Evolutionary conservation across 35 echinoderm and acorn worm species (phyloP).

Genomic region (Apostichopus parvimensis): DNA sequence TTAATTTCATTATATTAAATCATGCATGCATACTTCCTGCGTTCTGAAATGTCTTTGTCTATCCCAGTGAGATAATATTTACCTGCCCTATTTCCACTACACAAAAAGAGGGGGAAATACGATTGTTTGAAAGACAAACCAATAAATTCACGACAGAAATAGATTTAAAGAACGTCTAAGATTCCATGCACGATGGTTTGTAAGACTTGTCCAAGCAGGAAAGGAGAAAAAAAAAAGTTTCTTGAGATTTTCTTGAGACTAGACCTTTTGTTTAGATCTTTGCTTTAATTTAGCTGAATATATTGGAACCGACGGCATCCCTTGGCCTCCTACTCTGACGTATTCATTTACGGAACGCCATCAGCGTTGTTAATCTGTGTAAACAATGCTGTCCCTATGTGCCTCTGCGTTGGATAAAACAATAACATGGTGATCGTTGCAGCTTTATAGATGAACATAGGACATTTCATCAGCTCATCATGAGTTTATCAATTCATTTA

Average conservation of each 20-base stretch:
- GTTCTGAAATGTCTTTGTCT: no score
- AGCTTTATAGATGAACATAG: background rate
- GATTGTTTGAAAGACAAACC: no score
- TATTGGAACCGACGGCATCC: background rate
- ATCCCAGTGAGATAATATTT: no score
- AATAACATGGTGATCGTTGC: background rate
- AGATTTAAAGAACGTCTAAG: no score
- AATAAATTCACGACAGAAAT: no score
- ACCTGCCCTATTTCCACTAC: no score
- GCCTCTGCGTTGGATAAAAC: background rate
- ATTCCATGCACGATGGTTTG: no score
- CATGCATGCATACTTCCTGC: no score
- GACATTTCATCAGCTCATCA: background rate
- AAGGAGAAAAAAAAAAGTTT: no score
- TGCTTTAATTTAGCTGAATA: background rate
- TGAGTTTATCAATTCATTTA: background rate
- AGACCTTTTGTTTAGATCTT: background rate
- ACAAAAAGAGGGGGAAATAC: no score
- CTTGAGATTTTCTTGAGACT: background rate
- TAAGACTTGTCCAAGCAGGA: no score
- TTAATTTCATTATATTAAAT: no score
- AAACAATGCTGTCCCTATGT: background rate
- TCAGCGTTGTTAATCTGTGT: slow-evolving; percentile 3
- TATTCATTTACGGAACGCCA: background rate
- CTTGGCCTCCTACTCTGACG: background rate